Evolutionary conservation across 2,113 vertebrate species (phyloP).

Genomic region (Microcebus ravelobensis): DNA sequence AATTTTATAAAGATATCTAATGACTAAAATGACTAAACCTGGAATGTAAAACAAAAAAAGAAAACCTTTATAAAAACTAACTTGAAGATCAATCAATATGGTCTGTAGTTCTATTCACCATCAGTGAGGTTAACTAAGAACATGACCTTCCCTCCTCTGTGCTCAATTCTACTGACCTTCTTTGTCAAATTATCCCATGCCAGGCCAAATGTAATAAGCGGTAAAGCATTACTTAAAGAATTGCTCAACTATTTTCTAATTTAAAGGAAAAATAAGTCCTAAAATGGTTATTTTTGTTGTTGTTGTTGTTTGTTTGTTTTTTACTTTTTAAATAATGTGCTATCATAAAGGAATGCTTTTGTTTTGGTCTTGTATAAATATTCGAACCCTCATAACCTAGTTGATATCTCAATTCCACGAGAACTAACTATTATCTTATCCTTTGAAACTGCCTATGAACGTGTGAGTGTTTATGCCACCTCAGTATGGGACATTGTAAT

Average conservation of each 20-base stretch:
- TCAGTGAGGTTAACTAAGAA: not conserved
- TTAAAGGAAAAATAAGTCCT: not conserved
- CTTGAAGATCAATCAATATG: not conserved
- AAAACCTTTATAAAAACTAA: not conserved
- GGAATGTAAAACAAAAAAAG: not conserved
- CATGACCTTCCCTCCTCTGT: not conserved
- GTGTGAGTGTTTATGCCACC: not conserved
- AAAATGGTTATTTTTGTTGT: not conserved
- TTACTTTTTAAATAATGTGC: not conserved
- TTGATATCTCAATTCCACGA: not conserved
- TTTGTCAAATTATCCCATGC: not conserved
- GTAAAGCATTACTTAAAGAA: not conserved
- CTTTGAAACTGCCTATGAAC: not conserved
- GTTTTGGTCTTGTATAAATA: not conserved
- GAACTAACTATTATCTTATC: not conserved
- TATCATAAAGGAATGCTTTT: not conserved
- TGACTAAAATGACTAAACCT: not conserved
- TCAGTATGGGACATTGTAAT: not conserved
- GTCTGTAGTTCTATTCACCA: not conserved
- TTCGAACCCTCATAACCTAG: not conserved
- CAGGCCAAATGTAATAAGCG: not conserved
- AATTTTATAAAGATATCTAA: not conserved
- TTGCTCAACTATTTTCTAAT: not conserved
- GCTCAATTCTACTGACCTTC: not conserved
- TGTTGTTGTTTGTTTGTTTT: too few species aligned